Conservation (phyloP, 2,888 invertebrate species). For the Polyommatus iphigenia region DNA sequence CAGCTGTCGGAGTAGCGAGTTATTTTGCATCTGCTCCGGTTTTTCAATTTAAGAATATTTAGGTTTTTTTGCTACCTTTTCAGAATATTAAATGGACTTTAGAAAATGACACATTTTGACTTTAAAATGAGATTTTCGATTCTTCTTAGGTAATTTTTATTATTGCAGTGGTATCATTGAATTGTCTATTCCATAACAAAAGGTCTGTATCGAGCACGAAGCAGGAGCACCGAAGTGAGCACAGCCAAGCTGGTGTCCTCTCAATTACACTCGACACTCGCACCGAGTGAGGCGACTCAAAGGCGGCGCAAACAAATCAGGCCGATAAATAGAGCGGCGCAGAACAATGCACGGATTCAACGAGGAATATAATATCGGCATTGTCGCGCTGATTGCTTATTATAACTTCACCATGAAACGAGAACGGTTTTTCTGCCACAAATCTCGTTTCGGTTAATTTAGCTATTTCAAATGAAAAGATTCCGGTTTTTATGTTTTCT, state of each 20-base stretch:
- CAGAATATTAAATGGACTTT: background rate
- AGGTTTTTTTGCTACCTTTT: background rate
- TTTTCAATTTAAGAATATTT: background rate
- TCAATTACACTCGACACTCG: conserved; percentile 58
- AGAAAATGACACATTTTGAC: background rate
- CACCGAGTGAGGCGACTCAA: conserved; percentile 48
- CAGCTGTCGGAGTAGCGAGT: background rate
- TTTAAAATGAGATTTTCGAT: background rate
- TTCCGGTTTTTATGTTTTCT: no score
- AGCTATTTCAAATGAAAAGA: background rate
- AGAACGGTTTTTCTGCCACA: background rate
- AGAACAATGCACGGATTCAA: conserved; percentile 65
- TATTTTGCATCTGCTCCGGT: background rate
- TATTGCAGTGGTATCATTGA: no score
- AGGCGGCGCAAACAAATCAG: conserved; percentile 70
- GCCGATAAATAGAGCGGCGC: conserved; percentile 62
- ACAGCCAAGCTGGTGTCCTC: conserved; percentile 52
- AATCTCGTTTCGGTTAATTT: background rate
- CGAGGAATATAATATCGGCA: conserved; percentile 69
- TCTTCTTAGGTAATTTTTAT: no score
- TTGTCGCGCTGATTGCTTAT: conserved; percentile 20
- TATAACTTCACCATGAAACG: conserved; percentile 16
- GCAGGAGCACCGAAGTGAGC: conserved; percentile 46
- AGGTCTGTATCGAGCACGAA: background rate
- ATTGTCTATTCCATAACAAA: background rate